Evolutionary conservation across 1,140 invertebrate genomes (phyloP).

Genomic region (Cyphomyrmex costatus): DNA sequence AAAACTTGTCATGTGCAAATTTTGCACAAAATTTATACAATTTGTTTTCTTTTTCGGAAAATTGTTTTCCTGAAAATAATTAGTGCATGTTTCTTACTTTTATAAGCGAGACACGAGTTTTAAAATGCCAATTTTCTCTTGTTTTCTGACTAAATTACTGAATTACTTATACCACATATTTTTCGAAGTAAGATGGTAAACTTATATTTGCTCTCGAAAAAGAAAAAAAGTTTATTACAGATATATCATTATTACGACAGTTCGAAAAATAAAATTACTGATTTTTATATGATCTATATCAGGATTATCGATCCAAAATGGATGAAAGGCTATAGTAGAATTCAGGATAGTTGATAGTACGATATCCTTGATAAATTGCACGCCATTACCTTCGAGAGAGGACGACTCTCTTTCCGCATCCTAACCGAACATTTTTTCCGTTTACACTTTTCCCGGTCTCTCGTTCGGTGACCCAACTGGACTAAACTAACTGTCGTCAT

Average conservation of each 20-base stretch:
- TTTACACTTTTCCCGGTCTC: slow-evolving; percentile 42
- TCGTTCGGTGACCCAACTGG: slow-evolving; percentile 13
- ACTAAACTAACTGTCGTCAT: slow-evolving; percentile 39
- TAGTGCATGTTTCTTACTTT: background rate
- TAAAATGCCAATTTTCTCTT: slow-evolving; percentile 13
- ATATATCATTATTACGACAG: slow-evolving; percentile 28
- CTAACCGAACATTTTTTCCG: slow-evolving; percentile 37
- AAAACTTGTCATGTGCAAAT: background rate
- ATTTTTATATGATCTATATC: slow-evolving; percentile 17
- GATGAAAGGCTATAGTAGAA: background rate
- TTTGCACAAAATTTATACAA: too few species aligned
- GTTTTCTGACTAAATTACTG: background rate
- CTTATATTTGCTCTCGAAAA: background rate
- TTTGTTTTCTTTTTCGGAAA: background rate
- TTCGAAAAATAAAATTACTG: slow-evolving; percentile 21
- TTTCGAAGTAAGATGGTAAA: background rate
- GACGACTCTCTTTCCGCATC: slow-evolving; percentile 22
- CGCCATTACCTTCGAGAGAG: slow-evolving; percentile 24
- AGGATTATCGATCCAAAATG: slow-evolving; percentile 25
- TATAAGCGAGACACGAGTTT: background rate
- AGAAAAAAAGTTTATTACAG: background rate
- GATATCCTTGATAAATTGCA: slow-evolving; percentile 63
- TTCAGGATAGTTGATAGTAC: background rate
- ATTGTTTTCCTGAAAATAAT: background rate
- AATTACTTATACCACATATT: background rate